Base-by-base conservation (phyloP, 2,113 vertebrate genomes). In the Phyllostomus hastatus region DNA sequence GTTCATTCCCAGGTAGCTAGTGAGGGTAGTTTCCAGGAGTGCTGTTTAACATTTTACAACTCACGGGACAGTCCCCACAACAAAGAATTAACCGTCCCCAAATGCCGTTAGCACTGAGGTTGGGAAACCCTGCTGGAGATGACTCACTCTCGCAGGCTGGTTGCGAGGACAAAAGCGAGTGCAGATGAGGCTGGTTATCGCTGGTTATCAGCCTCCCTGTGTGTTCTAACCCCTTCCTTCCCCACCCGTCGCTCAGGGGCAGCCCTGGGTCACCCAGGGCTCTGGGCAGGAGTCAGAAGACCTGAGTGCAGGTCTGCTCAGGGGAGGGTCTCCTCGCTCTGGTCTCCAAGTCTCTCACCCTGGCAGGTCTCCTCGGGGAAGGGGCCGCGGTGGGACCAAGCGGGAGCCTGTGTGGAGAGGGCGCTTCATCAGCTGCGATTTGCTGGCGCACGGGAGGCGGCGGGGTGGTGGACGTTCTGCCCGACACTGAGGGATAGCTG, bases 171-270 rank as follows among this genome's bases (percentile, higher is more conserved):
- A 38, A 33, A 54, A 0, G 24, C n/a, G 66, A 22, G 24, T 14
- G 43, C 31, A 12, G 33, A 8, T 0, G 8, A 33, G 81, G 41
- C 57, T 17, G n/a, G n/a, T 33, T 43, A 5, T 66, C n/a, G 35
- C 57, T 17, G n/a, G n/a, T 33, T 43, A 5, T 66, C n/a, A 15
- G 10, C 38, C 4, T 2, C 31, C 28, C n/a, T 0, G 0, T 7
- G 4, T 50, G 0, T 28, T n/a, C 83, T 35, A 2, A 33, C 10
- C 54, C 41, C 10, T 14, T 15, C 2, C 31, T 31, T 19, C 14
- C 26, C 16, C 3, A 7, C 46, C 43, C 38, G 16, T 57, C 4
- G 17, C 73, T 28, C 31, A 20, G n/a, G 73, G 67, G 31, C 16
- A 17, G 61, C 67, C 64, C 10, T 0, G 10, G 9, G 78, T 20